A percentile compares a stretch with the other conserved stretches of the same genome.
These are phyloP conservation scores for Uloborus diversus DNA, from an alignment of 1,140 invertebrate species.

Conservation along the genomic window DNA sequence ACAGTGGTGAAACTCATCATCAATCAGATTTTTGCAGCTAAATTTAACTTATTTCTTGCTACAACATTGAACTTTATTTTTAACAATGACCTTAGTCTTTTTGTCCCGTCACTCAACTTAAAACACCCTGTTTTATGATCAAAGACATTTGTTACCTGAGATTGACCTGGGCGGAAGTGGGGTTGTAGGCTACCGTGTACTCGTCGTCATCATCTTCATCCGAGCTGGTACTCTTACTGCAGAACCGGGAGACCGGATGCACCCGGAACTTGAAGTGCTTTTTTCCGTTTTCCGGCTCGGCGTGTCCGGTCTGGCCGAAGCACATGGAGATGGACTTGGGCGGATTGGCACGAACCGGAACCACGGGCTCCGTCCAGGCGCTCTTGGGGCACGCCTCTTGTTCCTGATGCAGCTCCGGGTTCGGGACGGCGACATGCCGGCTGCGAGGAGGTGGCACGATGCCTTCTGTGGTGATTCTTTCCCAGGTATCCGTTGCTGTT, in stretches of 20 bases:
- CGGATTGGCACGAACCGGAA: slow-evolving; percentile 40
- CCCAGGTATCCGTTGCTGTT: slow-evolving; percentile 80
- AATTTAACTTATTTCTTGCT: too few relatives aligned
- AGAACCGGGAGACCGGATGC: slow-evolving; percentile 58
- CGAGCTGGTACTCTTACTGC: slow-evolving; percentile 54
- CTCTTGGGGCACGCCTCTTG: slow-evolving; percentile 30
- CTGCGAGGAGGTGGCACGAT: slow-evolving; percentile 77
- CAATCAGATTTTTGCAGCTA: too few relatives aligned
- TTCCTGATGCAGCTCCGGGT: slow-evolving; percentile 54
- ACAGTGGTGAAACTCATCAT: too few relatives aligned
- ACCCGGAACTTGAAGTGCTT: slow-evolving; percentile 57
- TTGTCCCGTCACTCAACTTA: too few relatives aligned
- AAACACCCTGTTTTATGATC: too few relatives aligned
- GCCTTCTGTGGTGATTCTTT: slow-evolving; percentile 75
- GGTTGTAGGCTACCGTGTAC: slow-evolving; percentile 53
- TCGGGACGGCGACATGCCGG: slow-evolving; percentile 66
- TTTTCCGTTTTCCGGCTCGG: slow-evolving; percentile 8
- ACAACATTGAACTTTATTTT: too few relatives aligned
- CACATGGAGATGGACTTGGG: slow-evolving; percentile 60
- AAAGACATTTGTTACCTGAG: too few relatives aligned
- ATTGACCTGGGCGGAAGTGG: slow-evolving; percentile 49
- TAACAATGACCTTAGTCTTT: too few relatives aligned
- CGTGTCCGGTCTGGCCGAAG: slow-evolving; percentile 50
- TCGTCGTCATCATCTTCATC: slow-evolving; percentile 58
- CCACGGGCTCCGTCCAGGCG: not conserved